Conservation (phyloP, 2,888 invertebrate genomes). For the Dasypogon diadema region DNA sequence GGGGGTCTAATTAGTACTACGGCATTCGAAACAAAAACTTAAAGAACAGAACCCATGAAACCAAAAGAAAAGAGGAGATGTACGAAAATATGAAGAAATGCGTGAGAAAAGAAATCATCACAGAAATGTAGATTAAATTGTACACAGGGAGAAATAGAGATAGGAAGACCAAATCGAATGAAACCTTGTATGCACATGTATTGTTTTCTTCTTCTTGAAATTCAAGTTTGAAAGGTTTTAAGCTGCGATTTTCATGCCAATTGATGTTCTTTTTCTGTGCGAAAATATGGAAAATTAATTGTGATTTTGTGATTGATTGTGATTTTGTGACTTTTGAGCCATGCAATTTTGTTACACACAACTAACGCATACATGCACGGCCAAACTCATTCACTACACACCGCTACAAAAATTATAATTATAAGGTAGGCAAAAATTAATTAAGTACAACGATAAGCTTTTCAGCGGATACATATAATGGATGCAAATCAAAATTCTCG, state of each 20-base stretch:
- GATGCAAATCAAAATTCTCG: no score
- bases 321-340: no score
- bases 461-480: no score
- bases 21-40: conserved; percentile 21
- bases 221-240: background rate
- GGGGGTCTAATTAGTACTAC: background rate
- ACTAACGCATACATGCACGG: no score
- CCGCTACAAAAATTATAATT: no score
- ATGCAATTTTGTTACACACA: no score
- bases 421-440: no score
- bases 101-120: background rate
- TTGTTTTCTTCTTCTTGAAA: background rate
- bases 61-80: background rate
- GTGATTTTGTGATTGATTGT: no score
- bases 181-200: background rate
- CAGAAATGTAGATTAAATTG: background rate
- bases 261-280: background rate
- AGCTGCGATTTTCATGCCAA: background rate
- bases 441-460: no score
- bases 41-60: background rate
- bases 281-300: background rate
- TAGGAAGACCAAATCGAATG: background rate
- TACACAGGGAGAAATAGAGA: background rate
- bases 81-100: background rate
- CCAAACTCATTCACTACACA: no score